Base-by-base conservation (phyloP, 2,888 invertebrate species). In the Cephalotes varians region DNA sequence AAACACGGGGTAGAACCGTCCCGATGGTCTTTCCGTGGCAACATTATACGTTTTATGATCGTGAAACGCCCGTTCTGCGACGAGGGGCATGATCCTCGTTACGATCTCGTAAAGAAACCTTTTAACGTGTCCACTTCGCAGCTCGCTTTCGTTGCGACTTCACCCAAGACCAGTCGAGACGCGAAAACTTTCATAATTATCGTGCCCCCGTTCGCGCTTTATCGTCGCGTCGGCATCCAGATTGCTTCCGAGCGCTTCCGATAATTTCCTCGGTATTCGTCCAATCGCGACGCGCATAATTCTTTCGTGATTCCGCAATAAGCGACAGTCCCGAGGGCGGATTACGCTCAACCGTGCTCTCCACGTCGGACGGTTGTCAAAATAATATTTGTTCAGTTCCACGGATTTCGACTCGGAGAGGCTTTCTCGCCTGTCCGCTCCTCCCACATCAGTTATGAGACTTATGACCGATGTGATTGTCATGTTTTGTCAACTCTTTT, bases 401-500 rank as follows among this genome's bases (percentile, higher is more conserved):
- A 54, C 25, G 31, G 69, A 69, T 44, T 54, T 81, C 84, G 77
- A 84, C 77, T 85, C 82, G 62, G 65, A 64, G 37, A 44, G 64
- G 84, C 86, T 88, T 88, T 90, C 86, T 89, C 88, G 84, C 85
- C 83, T 76, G 25, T 83, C 81, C 81, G 81, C 83, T 88, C 88
- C 90, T 87, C 91, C 88, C 88, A 84, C 91, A 81, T 83, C 87
- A 79, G 88, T 91, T 89, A 88, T 89, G 89, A 90, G 89, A 89
- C 90, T 91, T 89, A 90, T 86, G 84, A 88, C 85, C 85, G 90
- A 90, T 88, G 91, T 92, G 94, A 94, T 93, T 93, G 94, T 93
- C 93, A 92, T 93, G 92, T 94, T 94, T 93, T 93, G 94, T 93
- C 93, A 94, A 94, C 94, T 93, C 92, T 91, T 92, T 93, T 92